A percentile compares a stretch with the other conserved stretches of the same genome.
Conservation (phyloP, 1,140 invertebrate species). For the Ladona fulva region DNA sequence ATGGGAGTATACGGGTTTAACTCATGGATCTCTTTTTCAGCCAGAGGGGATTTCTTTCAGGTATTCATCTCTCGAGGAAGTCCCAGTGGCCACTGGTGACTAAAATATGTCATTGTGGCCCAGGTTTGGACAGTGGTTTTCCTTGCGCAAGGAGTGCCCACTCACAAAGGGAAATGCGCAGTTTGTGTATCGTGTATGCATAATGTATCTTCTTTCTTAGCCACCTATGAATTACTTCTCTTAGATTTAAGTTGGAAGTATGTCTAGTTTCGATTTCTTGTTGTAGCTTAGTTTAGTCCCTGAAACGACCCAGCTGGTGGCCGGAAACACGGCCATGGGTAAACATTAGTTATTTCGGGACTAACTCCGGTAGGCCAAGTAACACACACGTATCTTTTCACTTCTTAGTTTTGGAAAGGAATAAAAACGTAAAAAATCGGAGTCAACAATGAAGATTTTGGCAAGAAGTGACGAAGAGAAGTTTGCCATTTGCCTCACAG, state of each 20-base stretch:
- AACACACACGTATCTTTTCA: constrained; percentile 1
- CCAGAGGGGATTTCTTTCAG: constrained; percentile 3
- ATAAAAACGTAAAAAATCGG: constrained; percentile 16
- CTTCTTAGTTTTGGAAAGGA: constrained; percentile 9
- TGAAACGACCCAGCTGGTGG: not conserved
- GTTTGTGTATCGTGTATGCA: not conserved
- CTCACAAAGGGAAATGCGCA: not conserved
- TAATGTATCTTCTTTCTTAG: not conserved
- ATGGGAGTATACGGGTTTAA: not conserved
- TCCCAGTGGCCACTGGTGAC: not conserved
- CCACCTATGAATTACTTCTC: constrained; percentile 1
- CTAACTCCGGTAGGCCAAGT: not conserved
- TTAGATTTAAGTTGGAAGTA: constrained; percentile 7
- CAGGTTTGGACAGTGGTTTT: not conserved
- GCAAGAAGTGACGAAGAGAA: constrained; percentile 11
- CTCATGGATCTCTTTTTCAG: constrained; percentile 9
- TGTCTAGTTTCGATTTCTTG: not conserved
- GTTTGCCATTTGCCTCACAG: not conserved
- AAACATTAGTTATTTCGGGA: not conserved
- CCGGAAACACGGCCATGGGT: not conserved
- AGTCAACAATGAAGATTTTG: constrained; percentile 16
- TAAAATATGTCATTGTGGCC: not conserved
- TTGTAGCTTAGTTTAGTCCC: not conserved
- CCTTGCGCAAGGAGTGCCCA: not conserved
- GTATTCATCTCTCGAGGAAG: not conserved